Evolutionary conservation across 2,797 vertebrate genomes (phyloP).

Genomic region (Amblyopsis hoosieri): DNA sequence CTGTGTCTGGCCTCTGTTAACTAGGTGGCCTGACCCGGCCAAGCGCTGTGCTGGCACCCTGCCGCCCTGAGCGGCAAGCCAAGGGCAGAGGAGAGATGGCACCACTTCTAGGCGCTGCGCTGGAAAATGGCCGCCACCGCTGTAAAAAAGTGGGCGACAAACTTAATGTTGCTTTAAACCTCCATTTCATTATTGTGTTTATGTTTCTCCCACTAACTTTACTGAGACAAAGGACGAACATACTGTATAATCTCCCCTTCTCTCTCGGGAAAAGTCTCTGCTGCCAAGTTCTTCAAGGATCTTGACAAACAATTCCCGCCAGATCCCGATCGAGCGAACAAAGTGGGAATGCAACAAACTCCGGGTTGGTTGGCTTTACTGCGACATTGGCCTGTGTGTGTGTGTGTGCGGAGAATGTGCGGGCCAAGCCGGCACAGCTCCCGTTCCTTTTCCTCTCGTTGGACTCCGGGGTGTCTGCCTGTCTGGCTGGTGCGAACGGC

Average conservation of each 20-base stretch:
- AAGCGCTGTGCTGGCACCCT: slow-evolving; percentile 25
- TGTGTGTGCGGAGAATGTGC: slow-evolving; percentile 1
- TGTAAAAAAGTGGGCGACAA: background rate
- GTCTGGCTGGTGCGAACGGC: slow-evolving; percentile 10
- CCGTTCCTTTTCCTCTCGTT: slow-evolving; percentile 5
- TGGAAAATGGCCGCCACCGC: slow-evolving; percentile 3
- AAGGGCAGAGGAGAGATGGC: slow-evolving; percentile 21
- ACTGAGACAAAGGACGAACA: no score
- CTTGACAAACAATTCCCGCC: slow-evolving; percentile 3
- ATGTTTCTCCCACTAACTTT: no score
- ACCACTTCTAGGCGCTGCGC: slow-evolving; percentile 10
- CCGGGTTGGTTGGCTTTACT: slow-evolving; percentile 5
- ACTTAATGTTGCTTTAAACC: no score
- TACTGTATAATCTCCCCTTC: slow-evolving; percentile 1
- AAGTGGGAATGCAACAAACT: slow-evolving; percentile 28
- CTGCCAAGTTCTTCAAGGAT: no score
- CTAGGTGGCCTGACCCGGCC: slow-evolving; percentile 14
- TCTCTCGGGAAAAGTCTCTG: background rate
- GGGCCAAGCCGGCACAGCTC: background rate
- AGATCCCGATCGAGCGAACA: slow-evolving; percentile 27
- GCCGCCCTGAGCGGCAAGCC: slow-evolving; percentile 18
- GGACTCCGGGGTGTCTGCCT: slow-evolving; percentile 13
- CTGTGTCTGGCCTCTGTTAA: slow-evolving; percentile 29
- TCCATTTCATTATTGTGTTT: no score
- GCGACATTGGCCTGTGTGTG: slow-evolving; percentile 6